Percentiles rank a stretch among this genome's conserved stretches.
phyloP scores from a whole-genome alignment of 2,888 invertebrate genomes.

The Chloromyia formosa region DNA sequence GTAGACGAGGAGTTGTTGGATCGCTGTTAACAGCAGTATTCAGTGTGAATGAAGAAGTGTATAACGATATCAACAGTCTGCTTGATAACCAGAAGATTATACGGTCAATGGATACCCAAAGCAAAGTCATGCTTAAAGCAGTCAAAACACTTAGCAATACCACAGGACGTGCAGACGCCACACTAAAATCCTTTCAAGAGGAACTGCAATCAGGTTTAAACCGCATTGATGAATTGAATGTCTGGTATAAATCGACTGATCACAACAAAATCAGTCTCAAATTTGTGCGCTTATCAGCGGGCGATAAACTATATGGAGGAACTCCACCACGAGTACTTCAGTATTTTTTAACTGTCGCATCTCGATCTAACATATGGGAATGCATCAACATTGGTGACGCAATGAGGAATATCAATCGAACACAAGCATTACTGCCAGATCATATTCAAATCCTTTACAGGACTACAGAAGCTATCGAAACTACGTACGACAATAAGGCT shows the following conservation, averaged over 20 bases:
- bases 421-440: neutral
- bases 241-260: neutral
- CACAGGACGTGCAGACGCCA: neutral
- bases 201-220: neutral
- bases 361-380: neutral
- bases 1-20: neutral
- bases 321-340: neutral
- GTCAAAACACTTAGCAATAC: neutral
- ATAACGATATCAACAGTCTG: neutral
- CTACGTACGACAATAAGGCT: no score
- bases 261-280: neutral
- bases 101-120: neutral
- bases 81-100: neutral
- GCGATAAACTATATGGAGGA: no score
- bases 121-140: neutral
- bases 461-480: no score
- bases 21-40: neutral
- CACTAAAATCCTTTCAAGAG: neutral
- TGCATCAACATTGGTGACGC: no score
- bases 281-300: neutral
- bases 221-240: no score
- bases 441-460: neutral
- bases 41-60: neutral
- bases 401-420: neutral
- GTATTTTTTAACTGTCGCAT: neutral